phyloP scores from a whole-genome alignment of 2,888 invertebrate species.

The Conomelus anceps region DNA sequence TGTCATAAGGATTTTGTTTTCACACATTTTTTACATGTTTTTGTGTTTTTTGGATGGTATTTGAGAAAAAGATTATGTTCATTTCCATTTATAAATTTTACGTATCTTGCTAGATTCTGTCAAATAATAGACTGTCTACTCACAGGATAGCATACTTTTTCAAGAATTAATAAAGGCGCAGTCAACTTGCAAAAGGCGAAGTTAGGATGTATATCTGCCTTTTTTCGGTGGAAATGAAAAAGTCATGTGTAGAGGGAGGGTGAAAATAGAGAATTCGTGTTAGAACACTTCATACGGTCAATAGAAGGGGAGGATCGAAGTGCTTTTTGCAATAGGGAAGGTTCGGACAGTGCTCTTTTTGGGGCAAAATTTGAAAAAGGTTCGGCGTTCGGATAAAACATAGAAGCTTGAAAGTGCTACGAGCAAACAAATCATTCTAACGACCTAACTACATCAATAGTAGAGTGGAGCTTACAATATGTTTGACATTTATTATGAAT shows the following conservation, averaged over 20 bases:
- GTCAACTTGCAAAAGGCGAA: neutral
- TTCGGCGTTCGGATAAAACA: neutral
- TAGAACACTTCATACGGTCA: neutral
- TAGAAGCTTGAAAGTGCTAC: neutral
- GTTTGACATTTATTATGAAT: no score
- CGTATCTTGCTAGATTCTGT: no score
- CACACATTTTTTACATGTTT: no score
- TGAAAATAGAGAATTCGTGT: neutral
- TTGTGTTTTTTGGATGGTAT: no score
- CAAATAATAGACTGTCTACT: no score
- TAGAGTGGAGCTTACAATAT: neutral
- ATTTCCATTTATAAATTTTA: no score
- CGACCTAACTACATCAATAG: neutral
- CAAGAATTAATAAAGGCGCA: neutral
- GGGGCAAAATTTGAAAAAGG: neutral
- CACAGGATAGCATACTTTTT: no score
- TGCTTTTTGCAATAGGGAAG: neutral
- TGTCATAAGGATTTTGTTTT: no score
- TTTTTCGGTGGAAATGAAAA: neutral
- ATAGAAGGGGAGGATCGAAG: neutral
- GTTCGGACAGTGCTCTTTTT: neutral
- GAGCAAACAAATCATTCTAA: neutral
- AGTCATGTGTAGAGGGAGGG: neutral
- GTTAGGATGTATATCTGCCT: neutral
- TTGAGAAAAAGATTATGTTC: no score